Base-by-base conservation (phyloP, 2,113 vertebrate genomes). In the Protobothrops flavoviridis region DNA sequence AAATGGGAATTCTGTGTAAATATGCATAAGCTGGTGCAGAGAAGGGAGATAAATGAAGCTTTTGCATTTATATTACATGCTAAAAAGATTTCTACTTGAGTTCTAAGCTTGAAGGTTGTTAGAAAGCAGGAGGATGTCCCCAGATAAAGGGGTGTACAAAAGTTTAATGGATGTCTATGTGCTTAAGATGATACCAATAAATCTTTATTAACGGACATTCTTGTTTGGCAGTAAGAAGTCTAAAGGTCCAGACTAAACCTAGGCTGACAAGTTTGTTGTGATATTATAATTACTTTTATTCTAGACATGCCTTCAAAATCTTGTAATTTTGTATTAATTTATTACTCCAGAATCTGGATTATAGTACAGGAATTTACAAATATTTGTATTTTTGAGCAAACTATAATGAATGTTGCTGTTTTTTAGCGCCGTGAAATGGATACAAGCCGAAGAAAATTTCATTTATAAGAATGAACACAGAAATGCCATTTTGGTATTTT, bases 351-450 rank as follows among this genome's bases (percentile, higher is more conserved):
- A 26, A 50, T 29, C 24, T 87, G 45, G 24, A 87, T 87, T 48
- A 3, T 81, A 43, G 21, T 81, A 81, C 17, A 81, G 33, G 33
- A 43, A 81, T 21, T 21, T 43, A 81, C 17, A 81, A 43, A 81
- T 81, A 81, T 81, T 43, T 21, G 6, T 43, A 81, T 81, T 43
- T 55, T 64, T 52, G 45, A 64, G 56, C 45, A 91, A 86, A 52
- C 29, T 10, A 13, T 92, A 55, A 6, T 81, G 48, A 56, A 74
- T 57, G 4, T 50, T 23, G 50, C 86, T 96, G 55, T 90, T 96
- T 99, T 98, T 94, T 97, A 99, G 99, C 99, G 98, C 39, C 98
- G 99, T 94, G 99, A 99, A 97, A 99, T 99, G 99, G 99, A 99
- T 90, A 98, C 98, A 94, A 99, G 97, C 95, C 98, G 99, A 98